Evolutionary conservation across 2,113 vertebrate species (phyloP), one percentile per base, ranked within the genome.

Genomic region (Turnix velox): DNA sequence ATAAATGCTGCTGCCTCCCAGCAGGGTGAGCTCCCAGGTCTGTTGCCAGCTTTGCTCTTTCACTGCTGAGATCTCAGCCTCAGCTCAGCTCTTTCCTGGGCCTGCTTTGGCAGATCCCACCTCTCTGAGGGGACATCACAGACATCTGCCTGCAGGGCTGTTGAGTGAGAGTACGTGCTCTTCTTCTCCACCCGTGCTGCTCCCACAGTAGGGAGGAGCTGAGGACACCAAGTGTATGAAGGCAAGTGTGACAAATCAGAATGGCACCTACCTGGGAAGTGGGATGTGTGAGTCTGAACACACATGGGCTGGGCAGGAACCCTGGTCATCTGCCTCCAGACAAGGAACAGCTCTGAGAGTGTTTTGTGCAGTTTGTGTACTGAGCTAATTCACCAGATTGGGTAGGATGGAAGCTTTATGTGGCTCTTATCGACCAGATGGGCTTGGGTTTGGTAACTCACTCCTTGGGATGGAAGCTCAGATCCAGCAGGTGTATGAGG

Each of bases 81-180:
- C 27, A 63, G 51, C 31, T 71, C 39, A 30, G 33, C n/a, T 66
- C 30, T 9, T 40, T 10, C 30, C 45, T 65, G 46, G 23, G 40
- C 17, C 54, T 18, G 1, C 9, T 43, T 43, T 59, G 28, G n/a
- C 48, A 51, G 37, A 40, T 33, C 22, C 15, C 25, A 28, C 22
- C 31, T 40, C 27, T 76, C 62, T 39, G 40, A 68, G 51, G 17
- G 35, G 48, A 27, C 18, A 24, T 49, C 23, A 25, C 39, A 48
- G 43, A 14, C 14, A 8, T 9, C n/a, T 28, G 22, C 30, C 33
- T 6, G 1, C 24, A 31, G 43, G 35, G 62, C 10, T 46, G 40
- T 55, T 43, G 10, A 15, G 19, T 59, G 19, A 76, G 22, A 40
- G 10, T 10, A 23, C 0, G 0, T 16, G 12, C 5, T 68, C 52